Evolutionary conservation across 2,888 invertebrate genomes (phyloP).

Genomic region (Acanthosepion lycidas): DNA sequence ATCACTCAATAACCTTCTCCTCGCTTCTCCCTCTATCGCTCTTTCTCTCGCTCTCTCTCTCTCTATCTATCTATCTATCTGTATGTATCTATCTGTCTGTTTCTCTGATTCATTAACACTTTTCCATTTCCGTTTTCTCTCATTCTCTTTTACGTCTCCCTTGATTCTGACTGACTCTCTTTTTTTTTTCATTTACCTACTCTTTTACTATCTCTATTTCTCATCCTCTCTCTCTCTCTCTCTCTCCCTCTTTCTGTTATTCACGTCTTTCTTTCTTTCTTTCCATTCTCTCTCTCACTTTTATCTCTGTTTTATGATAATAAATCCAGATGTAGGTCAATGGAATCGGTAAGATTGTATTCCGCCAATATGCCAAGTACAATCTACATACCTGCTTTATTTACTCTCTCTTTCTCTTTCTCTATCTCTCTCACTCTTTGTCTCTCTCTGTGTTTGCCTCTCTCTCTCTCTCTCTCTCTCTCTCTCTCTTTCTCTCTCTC

Average conservation of each 20-base stretch:
- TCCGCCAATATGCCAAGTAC: too few relatives aligned
- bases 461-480: neutral
- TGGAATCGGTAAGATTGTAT: too few relatives aligned
- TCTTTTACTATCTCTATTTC: too few relatives aligned
- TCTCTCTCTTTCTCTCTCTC: too few relatives aligned
- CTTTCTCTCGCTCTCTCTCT: too few relatives aligned
- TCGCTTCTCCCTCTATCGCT: too few relatives aligned
- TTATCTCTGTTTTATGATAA: too few relatives aligned
- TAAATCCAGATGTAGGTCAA: too few relatives aligned
- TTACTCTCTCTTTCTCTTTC: neutral
- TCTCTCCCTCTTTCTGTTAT: neutral
- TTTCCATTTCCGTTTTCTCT: neutral
- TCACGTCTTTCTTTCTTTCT: neutral
- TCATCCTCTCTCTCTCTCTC: neutral
- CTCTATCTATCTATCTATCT: too few relatives aligned
- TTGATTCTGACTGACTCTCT: neutral
- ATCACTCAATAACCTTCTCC: too few relatives aligned
- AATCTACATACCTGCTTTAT: too few relatives aligned
- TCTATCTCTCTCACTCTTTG: neutral
- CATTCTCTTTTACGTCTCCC: neutral
- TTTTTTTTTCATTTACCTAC: neutral
- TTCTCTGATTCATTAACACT: neutral
- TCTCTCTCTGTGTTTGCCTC: neutral
- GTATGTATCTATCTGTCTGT: neutral
- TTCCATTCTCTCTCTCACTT: too few relatives aligned